Conservation (phyloP, 2,113 vertebrate genomes). For the Madoqua kirkii region DNA sequence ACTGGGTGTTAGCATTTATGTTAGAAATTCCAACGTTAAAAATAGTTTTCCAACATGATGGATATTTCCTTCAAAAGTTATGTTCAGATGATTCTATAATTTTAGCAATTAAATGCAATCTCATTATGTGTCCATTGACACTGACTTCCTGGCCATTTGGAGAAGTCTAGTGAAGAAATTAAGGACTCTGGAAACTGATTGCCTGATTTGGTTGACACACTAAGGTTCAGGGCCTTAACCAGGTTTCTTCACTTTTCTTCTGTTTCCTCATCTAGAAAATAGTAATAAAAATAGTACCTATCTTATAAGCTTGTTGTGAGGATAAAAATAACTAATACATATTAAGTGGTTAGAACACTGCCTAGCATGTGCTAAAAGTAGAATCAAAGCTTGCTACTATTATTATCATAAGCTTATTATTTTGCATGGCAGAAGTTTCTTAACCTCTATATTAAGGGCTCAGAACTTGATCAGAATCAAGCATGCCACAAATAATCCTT, state of each 20-base stretch:
- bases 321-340: neutral
- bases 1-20: neutral
- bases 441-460: neutral
- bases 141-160: neutral
- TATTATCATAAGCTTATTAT: neutral
- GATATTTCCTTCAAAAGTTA: slow-evolving; percentile 29
- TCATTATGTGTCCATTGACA: neutral
- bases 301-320: neutral
- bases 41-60: neutral
- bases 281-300: neutral
- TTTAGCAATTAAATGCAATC: neutral
- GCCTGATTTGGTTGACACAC: neutral
- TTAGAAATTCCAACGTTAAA: slow-evolving; percentile 50
- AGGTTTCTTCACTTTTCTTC: neutral
- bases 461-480: neutral
- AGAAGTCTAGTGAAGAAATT: neutral
- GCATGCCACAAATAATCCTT: neutral
- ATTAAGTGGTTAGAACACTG: neutral
- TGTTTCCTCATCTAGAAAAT: neutral
- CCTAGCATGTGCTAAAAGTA: neutral
- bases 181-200: neutral
- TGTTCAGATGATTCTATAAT: slow-evolving; percentile 21
- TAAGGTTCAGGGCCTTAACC: neutral
- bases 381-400: neutral
- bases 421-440: neutral